Conservation (phyloP, 64 coral and sea anemone species). For the Porites australiensis region DNA sequence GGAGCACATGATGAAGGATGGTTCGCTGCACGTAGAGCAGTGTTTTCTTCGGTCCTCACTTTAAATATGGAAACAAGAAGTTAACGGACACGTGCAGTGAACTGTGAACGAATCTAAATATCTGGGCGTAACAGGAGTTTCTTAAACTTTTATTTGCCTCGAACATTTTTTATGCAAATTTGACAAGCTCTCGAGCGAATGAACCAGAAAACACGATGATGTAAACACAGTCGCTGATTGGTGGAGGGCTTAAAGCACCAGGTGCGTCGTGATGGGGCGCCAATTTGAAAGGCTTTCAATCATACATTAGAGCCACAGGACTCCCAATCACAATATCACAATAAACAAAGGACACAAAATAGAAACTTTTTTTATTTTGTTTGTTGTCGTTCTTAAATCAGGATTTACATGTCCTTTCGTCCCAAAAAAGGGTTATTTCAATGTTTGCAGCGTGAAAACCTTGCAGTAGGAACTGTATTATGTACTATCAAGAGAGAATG, state of each 20-base stretch:
- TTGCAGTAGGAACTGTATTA: no score
- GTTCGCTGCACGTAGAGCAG: background rate
- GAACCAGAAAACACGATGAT: slow-evolving; percentile 11
- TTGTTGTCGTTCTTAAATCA: no score
- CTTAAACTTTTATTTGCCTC: slow-evolving; percentile 25
- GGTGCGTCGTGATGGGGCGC: slow-evolving; percentile 33
- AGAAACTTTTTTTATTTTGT: no score
- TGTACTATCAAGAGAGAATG: no score
- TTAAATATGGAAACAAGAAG: background rate
- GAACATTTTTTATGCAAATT: slow-evolving; percentile 43
- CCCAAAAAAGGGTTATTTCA: no score
- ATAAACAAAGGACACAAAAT: no score
- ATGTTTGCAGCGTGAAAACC: no score
- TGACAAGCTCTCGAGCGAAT: background rate
- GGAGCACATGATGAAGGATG: background rate
- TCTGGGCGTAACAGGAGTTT: slow-evolving; percentile 1
- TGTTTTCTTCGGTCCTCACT: background rate
- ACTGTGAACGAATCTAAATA: slow-evolving; percentile 13
- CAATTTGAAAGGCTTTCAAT: slow-evolving; percentile 34
- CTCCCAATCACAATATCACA: background rate
- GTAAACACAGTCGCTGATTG: slow-evolving; percentile 19
- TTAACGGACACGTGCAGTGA: slow-evolving; percentile 46
- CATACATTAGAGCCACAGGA: background rate
- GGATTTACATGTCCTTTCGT: no score
- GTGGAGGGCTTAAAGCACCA: background rate